Evolutionary conservation across 2,888 invertebrate species (phyloP).

Genomic region (Tenthredo notha): DNA sequence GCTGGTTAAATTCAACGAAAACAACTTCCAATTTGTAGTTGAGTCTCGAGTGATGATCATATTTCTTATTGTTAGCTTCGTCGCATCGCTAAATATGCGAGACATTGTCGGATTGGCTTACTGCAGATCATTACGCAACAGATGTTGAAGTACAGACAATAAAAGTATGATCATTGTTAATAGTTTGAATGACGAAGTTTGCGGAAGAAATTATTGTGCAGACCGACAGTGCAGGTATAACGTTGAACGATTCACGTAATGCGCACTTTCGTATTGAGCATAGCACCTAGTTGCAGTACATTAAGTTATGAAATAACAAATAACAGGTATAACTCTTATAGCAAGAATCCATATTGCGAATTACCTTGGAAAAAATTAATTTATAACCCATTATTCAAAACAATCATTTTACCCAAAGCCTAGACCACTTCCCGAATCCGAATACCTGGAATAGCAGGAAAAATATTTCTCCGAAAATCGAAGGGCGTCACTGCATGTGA

Average conservation of each 20-base stretch:
- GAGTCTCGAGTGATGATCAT: neutral
- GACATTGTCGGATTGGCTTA: neutral
- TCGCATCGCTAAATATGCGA: neutral
- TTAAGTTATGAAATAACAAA: neutral
- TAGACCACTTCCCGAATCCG: neutral
- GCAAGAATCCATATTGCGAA: neutral
- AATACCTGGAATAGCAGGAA: neutral
- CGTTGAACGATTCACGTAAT: neutral
- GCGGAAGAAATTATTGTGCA: conserved; percentile 10
- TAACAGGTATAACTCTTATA: neutral
- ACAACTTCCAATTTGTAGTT: neutral
- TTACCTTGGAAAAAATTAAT: neutral
- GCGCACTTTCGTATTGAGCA: neutral
- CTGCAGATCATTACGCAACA: neutral
- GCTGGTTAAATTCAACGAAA: neutral
- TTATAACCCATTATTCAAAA: neutral
- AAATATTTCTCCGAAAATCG: neutral
- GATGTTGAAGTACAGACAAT: neutral
- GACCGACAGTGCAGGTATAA: neutral
- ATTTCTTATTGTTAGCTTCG: neutral
- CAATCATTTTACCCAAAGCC: neutral
- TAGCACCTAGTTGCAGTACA: neutral
- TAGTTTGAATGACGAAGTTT: neutral
- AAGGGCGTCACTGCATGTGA: neutral
- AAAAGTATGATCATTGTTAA: neutral